Evolutionary conservation across 2,113 vertebrate species (phyloP), one percentile per base, ranked within the genome.

Genomic region (Chaetodon trifascialis): DNA sequence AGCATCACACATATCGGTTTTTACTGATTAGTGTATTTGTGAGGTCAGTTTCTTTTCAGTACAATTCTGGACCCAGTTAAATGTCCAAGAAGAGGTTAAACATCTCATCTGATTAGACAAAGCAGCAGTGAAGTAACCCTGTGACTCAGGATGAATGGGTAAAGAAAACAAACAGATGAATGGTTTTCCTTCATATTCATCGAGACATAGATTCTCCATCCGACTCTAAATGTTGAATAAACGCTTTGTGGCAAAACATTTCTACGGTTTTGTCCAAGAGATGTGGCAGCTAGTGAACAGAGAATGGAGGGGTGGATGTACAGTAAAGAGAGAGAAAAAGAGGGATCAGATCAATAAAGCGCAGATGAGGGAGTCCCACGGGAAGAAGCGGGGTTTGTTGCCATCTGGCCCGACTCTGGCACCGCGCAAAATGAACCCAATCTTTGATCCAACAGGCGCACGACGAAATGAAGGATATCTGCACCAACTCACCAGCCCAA

Each of bases 271-370:
- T 77, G 54, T 47, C 52, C 38, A 0, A 34, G 30, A 49, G 23
- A 75, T n/a, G 34, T 65, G 34, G 63, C 68, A 78, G 80, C 11
- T 36, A 12, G 52, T 59, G 60, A 79, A 46, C 52, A 75, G 70
- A 71, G 40, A 36, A 49, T 56, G 23, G 51, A 44, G 60, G 11
- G 56, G 11, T 19, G 73, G 59, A 54, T 55, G 68, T 63, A 78
- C 70, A 80, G 80, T 78, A 73, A 62, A 76, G 30, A 58, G 44
- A 73, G 58, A 65, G 23, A 68, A 17, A 74, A 55, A 73, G 21
- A 21, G 72, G 70, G 78, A 80, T 82, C 74, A 76, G 88, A 91
- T 93, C 93, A 91, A 94, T 92, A 86, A 65, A 69, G 76, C 47
- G 11, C 86, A 92, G 86, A 91, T 92, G 93, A 91, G 79, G 65